Percentiles rank a stretch among this genome's conserved stretches.
These are phyloP conservation scores for Phalangium opilio DNA, from an alignment of 2,888 invertebrate species.

Conservation along the genomic window DNA sequence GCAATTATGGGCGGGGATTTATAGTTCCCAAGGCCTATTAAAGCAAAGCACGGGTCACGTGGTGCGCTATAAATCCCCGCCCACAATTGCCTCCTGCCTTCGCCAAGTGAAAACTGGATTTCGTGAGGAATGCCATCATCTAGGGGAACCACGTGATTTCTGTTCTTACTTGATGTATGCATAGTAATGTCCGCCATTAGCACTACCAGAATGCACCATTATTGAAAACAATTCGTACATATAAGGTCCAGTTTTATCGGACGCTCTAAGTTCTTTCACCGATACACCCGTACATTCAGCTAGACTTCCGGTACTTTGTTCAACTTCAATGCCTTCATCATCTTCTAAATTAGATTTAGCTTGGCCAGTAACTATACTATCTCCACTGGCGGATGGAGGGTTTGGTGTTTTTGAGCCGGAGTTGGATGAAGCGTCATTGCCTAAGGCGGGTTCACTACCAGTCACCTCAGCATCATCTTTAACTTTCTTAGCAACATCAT, in stretches of 20 bases:
- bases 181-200: conserved; percentile 79
- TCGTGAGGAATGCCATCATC: no score
- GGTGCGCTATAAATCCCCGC: no score
- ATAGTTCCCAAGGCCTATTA: no score
- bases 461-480: conserved; percentile 50
- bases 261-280: no score
- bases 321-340: conserved; percentile 42
- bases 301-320: conserved; percentile 3
- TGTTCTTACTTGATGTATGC: conserved; percentile 69
- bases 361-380: background rate
- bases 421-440: conserved; percentile 40
- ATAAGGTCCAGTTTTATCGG: conserved; percentile 43
- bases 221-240: conserved; percentile 74
- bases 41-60: no score
- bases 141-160: conserved; percentile 36
- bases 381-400: conserved; percentile 6
- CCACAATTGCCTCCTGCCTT: no score
- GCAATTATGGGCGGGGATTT: no score
- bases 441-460: conserved; percentile 50
- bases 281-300: no score
- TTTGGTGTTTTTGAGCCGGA: conserved; percentile 18
- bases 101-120: no score
- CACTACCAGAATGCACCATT: conserved; percentile 82
- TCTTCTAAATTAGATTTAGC: conserved; percentile 36
- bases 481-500: conserved; percentile 6